These are phyloP conservation scores for Phyllotis vaccarum DNA, from an alignment of 2,797 vertebrate species.

Conservation along the genomic window DNA sequence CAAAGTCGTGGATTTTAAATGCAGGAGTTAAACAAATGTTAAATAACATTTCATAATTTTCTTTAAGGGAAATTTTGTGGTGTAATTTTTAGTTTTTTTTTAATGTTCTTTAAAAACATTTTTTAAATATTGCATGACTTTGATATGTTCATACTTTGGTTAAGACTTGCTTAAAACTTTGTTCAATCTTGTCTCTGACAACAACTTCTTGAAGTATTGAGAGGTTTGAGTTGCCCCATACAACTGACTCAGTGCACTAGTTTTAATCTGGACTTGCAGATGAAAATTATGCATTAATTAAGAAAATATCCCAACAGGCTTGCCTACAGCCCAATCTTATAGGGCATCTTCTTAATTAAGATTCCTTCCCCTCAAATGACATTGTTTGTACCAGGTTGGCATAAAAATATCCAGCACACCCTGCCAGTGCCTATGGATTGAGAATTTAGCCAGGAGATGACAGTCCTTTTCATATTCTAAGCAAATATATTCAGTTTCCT, in stretches of 20 bases:
- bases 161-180: constrained; percentile 20
- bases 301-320: neutral
- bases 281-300: neutral
- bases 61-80: neutral
- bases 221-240: neutral
- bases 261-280: neutral
- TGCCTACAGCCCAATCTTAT: neutral
- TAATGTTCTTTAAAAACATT: no score
- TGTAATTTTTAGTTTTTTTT: neutral
- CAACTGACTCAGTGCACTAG: neutral
- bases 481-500: neutral
- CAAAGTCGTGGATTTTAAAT: neutral
- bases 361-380: no score
- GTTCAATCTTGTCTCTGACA: neutral
- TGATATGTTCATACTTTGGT: neutral
- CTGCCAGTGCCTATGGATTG: neutral
- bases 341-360: neutral
- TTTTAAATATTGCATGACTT: constrained; percentile 20
- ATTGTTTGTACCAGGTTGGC: neutral
- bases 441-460: neutral
- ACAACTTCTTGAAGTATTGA: neutral
- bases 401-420: neutral
- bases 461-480: neutral
- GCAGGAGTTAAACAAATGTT: neutral
- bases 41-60: neutral